Base-by-base conservation (phyloP, 2,888 invertebrate species). In the Amiota communis region DNA sequence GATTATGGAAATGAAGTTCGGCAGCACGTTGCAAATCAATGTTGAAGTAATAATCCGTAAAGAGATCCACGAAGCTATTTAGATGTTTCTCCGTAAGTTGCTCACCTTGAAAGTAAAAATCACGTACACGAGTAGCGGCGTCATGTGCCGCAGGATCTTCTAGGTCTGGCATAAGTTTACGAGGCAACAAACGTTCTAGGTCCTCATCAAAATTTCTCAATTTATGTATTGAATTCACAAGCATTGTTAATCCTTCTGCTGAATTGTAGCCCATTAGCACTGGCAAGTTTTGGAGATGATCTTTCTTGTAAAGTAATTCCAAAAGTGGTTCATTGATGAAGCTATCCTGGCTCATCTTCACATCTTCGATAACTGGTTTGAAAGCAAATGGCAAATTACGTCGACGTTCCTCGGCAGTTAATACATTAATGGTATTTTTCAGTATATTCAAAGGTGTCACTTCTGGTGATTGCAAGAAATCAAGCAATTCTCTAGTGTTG, bases 191-290 rank as follows among this genome's bases (percentile, higher is more conserved):
- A 8, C 88, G 81, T 0, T 82, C 77, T 10, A 89, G 63, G 74
- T 90, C 89, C n/a, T 80, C 67, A 8, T 88, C 82, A 36, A 77
- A 80, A 2, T 75, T 74, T 1, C 82, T 77, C 0, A 89, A 12
- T 61, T 86, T 88, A n/a, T 82, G 83, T 11, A 78, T 65, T 0
- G 83, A 86, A 78, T 81, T 78, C 0, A 77, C 13, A 8, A 87
- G 47, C 81, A 74, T 89, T 0, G 91, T 89, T 0, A 92, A 77
- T 0, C 92, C 92, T 86, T 93, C 93, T 0, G 91, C 91, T 0
- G 91, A 91, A 70, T 91, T 92, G 0, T 92, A 85, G 8, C 93
- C 92, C 77, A 91, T 88, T 4, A 92, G 89, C 0, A 90, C 83
- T 0, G 93, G 92, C 8, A 91, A 91, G 0, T 90, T 88, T 20